Evolutionary conservation across 2,888 invertebrate genomes (phyloP).

Genomic region (Scelioninae gen. 2): DNA sequence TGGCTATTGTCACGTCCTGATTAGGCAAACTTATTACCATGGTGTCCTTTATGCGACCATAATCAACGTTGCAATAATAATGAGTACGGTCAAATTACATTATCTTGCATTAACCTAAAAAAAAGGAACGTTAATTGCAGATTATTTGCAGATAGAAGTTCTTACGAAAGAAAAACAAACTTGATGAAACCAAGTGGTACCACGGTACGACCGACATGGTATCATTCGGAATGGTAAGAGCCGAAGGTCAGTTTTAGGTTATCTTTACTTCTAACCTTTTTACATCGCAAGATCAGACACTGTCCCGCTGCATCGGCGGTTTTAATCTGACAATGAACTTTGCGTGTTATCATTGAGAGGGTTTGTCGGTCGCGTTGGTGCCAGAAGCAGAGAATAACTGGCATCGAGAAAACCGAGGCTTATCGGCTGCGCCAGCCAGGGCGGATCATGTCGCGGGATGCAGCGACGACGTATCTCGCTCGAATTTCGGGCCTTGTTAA

Average conservation of each 20-base stretch:
- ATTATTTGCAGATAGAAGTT: no score
- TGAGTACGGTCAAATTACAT: not conserved
- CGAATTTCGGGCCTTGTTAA: conserved; percentile 30
- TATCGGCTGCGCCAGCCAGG: conserved; percentile 64
- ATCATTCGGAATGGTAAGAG: no score
- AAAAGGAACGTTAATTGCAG: no score
- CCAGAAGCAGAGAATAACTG: conserved; percentile 59
- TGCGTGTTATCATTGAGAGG: conserved; percentile 21
- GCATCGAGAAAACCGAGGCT: conserved; percentile 62
- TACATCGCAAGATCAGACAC: no score
- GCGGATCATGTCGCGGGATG: conserved; percentile 59
- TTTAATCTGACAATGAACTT: conserved; percentile 43
- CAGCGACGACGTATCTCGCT: conserved; percentile 47
- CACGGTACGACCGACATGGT: no score
- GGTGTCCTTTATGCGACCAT: conserved; percentile 8
- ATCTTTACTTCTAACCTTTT: no score
- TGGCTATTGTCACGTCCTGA: conserved; percentile 29
- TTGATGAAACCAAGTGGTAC: no score
- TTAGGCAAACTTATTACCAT: conserved; percentile 32
- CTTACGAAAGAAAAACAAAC: no score
- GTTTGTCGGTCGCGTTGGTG: conserved; percentile 58
- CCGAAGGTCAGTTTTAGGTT: no score
- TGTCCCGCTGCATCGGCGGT: no score
- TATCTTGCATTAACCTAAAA: no score
- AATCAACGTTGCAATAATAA: conserved; percentile 6